Base-by-base conservation (phyloP, 2,888 invertebrate genomes). In the Ophioninae sp. region DNA sequence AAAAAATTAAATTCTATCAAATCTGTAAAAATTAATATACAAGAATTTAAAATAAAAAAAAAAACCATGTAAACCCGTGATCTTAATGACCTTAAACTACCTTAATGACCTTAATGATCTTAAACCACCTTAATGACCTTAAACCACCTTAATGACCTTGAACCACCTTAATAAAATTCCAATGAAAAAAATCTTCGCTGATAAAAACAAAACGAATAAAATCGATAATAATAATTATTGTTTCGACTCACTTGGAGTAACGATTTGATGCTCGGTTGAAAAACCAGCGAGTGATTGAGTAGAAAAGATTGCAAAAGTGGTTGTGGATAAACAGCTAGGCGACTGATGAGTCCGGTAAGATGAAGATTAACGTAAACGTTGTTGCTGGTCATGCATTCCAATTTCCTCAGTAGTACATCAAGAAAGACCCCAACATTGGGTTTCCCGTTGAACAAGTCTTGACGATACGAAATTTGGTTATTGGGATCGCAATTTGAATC, bases 191-290 rank as follows among this genome's bases (percentile, higher is more conserved):
- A 30, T 30, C 30, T 30, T 30, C 3, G 30, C 30, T 1, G 2
- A 3, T 30, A 3, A 30, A 30, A 3, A 30, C 3, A 30, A 1
- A 30, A 30, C 30, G 30, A 30, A 30, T 30, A 30, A 30, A 30
- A 30, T 30, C 30, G 30, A 30, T 30, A 2, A 30, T 30, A 30
- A 30, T 30, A 30, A 30, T 37, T 23, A 0, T 30, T 51, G 10
- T 0, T 64, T 73, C 20, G 56, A 88, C 92, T 92, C 91, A 97
- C 98, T 95, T 98, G 98, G 93, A 97, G 96, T 85, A 99, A 94
- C 5, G 98, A 98, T 91, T 97, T 97, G 91, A 98, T 97, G 90
- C 97, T 97, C 0, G 98, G 98, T 92, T 98, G 98, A 90, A 98
- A 95, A 87, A 97, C 96, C 88, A 96, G 95, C 92, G 96, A 96